Conservation (phyloP, 53 echinoderm and acorn worm genomes). For the Actinopyga echinites region DNA sequence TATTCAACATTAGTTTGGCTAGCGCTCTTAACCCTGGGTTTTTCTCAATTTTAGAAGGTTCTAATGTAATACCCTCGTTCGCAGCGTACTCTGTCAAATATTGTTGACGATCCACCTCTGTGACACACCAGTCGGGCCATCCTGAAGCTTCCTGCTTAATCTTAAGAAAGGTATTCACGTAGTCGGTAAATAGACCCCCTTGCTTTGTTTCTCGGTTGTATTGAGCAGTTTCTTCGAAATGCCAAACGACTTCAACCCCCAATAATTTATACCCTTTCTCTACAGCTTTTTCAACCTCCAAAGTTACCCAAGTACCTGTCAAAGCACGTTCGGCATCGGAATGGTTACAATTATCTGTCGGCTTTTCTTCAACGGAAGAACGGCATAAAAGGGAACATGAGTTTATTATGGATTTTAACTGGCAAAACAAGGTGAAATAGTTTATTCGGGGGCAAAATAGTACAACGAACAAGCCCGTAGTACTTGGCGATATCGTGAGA, state of each 20-base stretch:
- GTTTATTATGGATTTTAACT: conserved; percentile 31
- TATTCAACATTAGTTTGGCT: conserved; percentile 62
- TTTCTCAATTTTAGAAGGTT: conserved; percentile 53
- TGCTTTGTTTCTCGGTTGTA: conserved; percentile 28
- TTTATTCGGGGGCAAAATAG: conserved; percentile 40
- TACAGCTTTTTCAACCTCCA: conserved; percentile 59
- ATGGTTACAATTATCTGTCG: conserved; percentile 40
- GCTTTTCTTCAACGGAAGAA: conserved; percentile 36
- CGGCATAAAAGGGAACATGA: too few relatives aligned
- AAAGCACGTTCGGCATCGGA: conserved; percentile 24
- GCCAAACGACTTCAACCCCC: conserved; percentile 59
- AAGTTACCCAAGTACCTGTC: conserved; percentile 65
- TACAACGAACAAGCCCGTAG: too few relatives aligned
- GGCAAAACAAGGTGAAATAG: conserved; percentile 60
- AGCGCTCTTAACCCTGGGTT: conserved; percentile 68
- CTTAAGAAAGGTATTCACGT: conserved; percentile 66
- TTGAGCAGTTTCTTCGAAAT: conserved; percentile 32
- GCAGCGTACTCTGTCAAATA: conserved; percentile 45
- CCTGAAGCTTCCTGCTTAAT: conserved; percentile 69
- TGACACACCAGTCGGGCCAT: conserved; percentile 67
- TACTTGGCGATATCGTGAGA: conserved; percentile 7
- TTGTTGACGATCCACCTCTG: conserved; percentile 37
- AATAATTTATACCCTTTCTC: conserved; percentile 53
- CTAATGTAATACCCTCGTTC: conserved; percentile 57
- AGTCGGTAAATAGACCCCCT: conserved; percentile 46